phyloP scores from a whole-genome alignment of 1,140 invertebrate genomes.

The Riptortus pedestris region DNA sequence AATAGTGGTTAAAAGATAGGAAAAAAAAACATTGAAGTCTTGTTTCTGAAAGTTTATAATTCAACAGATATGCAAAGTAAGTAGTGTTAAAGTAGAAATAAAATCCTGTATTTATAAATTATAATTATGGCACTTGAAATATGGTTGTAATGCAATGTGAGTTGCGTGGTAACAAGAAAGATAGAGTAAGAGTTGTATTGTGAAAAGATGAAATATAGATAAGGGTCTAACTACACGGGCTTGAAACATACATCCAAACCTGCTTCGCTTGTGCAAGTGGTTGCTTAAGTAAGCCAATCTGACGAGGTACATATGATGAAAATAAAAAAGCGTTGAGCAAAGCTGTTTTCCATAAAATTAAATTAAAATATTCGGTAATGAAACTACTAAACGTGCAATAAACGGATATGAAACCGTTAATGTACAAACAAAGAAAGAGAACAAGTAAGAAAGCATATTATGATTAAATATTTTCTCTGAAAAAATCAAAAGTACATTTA shows the following conservation, averaged over 20 bases:
- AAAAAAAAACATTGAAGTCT: no score
- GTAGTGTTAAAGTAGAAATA: no score
- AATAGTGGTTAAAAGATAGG: no score
- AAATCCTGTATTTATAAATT: no score
- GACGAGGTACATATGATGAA: background rate
- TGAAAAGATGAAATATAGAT: no score
- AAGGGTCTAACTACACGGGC: background rate
- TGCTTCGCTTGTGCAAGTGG: background rate
- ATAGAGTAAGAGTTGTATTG: no score
- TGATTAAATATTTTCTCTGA: background rate
- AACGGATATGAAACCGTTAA: constrained; percentile 9
- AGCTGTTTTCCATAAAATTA: constrained; percentile 2
- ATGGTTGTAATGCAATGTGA: no score
- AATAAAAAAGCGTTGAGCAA: constrained; percentile 8
- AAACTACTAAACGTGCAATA: background rate
- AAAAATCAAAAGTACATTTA: background rate
- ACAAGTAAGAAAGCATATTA: constrained; percentile 5
- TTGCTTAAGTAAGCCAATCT: background rate
- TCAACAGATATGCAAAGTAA: no score
- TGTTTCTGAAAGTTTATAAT: no score
- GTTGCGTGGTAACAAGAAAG: no score
- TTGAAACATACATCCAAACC: constrained; percentile 7
- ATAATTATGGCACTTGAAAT: no score
- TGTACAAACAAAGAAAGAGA: constrained; percentile 10
- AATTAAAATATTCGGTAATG: no score